Evolutionary conservation across 2,113 vertebrate species (phyloP), one percentile per base, ranked within the genome.

Genomic region (Girardinichthys multiradiatus): DNA sequence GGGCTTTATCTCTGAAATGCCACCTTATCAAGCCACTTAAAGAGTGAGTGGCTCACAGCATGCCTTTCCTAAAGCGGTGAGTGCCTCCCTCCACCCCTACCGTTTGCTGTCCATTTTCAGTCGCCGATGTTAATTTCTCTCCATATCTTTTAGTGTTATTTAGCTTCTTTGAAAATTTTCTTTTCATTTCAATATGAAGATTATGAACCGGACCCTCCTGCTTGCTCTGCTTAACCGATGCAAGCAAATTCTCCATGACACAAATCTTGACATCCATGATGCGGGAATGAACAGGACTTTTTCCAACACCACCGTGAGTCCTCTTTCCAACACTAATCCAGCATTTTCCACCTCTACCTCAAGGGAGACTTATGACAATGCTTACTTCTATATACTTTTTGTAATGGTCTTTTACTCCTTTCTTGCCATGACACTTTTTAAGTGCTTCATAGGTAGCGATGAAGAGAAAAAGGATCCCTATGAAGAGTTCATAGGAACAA

Each of bases 361-460:
- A 51, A 84, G 82, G 87, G 94, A 93, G 89, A 92, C 94, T 82
- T 96, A 97, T 84, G 95, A 97, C 94, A 97, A 96, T 2, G 94
- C 95, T 87, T 95, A 96, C 92, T 96, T 96, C 87, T 97, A 97
- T 88, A 90, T 97, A 87, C 91, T 96, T 76, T 96, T 98, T 91
- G 96, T 97, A 85, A 96, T 97, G 95, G 87, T 96, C 77, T 96
- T 98, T 94, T 97, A 96, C 87, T 95, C 95, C 88, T 95, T 97
- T 87, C 89, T 97, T 81, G 95, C 95, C 24, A 88, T 95, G 80
- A 93, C 95, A 75, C 95, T 98, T 89, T 95, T 97, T 84, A 96
- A 95, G 82, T 94, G 95, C 74, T 93, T 95, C 77, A 91, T 94
- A 35, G 88, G 95, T 89, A 90, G 95, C 81, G 91, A 90, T 3